Conservation (phyloP, 2,888 invertebrate species). For the Monopis laevigella region DNA sequence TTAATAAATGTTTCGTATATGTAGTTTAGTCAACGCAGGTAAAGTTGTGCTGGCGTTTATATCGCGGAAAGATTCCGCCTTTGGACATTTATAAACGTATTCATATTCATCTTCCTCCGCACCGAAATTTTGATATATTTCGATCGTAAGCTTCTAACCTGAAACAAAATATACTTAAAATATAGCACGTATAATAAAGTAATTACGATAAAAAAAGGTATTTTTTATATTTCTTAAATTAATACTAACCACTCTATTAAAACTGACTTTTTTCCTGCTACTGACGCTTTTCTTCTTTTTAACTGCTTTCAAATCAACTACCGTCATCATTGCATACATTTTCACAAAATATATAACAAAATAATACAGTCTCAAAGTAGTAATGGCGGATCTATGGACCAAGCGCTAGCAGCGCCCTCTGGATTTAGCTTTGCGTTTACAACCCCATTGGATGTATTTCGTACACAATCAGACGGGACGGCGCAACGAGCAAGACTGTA, state of each 20-base stretch:
- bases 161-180: neutral
- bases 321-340: neutral
- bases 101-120: neutral
- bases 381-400: too few relatives aligned
- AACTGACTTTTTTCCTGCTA: neutral
- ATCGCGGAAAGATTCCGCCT: neutral
- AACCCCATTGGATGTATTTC: neutral
- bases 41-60: neutral
- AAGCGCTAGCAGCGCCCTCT: too few relatives aligned
- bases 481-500: neutral
- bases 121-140: neutral
- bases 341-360: neutral
- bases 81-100: neutral
- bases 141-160: neutral
- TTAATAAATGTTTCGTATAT: conserved; percentile 2
- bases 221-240: too few relatives aligned
- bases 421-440: too few relatives aligned
- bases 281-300: too few relatives aligned
- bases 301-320: neutral
- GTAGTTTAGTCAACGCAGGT: neutral
- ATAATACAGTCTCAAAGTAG: too few relatives aligned
- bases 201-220: too few relatives aligned
- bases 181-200: too few relatives aligned
- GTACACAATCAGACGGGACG: neutral
- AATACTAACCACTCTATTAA: too few relatives aligned